Evolutionary conservation across 1,140 invertebrate genomes (phyloP).

Genomic region (Drosophila kohkoa): DNA sequence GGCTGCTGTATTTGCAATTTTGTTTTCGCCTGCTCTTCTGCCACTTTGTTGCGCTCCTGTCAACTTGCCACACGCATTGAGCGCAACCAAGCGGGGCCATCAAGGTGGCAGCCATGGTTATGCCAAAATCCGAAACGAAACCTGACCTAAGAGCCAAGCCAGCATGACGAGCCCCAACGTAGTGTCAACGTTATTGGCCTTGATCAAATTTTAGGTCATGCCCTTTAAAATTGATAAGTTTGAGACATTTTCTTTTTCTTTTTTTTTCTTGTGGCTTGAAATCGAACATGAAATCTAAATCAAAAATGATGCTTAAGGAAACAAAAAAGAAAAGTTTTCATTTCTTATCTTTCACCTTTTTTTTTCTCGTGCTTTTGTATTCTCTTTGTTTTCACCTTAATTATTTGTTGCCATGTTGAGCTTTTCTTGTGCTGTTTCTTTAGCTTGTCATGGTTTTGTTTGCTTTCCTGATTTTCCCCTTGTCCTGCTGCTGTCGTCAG

Average conservation of each 20-base stretch:
- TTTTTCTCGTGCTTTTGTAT: neutral
- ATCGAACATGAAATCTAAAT: slow-evolving; percentile 24
- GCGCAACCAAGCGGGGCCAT: slow-evolving; percentile 8
- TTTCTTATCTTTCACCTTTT: neutral
- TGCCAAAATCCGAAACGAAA: slow-evolving; percentile 25
- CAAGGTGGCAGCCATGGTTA: slow-evolving; percentile 1
- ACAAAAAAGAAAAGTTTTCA: slow-evolving; percentile 41
- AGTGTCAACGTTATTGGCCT: slow-evolving; percentile 71
- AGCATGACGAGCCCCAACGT: slow-evolving; percentile 34
- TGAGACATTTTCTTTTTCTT: too few relatives aligned
- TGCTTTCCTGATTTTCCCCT: slow-evolving; percentile 69
- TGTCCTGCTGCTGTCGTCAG: slow-evolving; percentile 54
- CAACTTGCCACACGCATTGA: slow-evolving; percentile 41
- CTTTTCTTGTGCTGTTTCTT: slow-evolving; percentile 14
- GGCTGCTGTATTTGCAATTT: neutral
- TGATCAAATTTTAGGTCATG: slow-evolving; percentile 51
- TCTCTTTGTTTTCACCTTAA: slow-evolving; percentile 53
- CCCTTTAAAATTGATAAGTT: slow-evolving; percentile 56
- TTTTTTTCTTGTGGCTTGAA: neutral
- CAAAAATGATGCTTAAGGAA: slow-evolving; percentile 28
- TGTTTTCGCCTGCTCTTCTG: slow-evolving; percentile 1
- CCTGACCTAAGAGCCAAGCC: slow-evolving; percentile 37
- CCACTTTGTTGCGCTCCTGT: slow-evolving; percentile 12
- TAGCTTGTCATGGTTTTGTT: slow-evolving; percentile 47
- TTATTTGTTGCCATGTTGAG: slow-evolving; percentile 60